A percentile compares a stretch with the other conserved stretches of the same genome.
phyloP scores from a whole-genome alignment of 2,797 vertebrate species.

The Mormyrus proboscirostris region DNA sequence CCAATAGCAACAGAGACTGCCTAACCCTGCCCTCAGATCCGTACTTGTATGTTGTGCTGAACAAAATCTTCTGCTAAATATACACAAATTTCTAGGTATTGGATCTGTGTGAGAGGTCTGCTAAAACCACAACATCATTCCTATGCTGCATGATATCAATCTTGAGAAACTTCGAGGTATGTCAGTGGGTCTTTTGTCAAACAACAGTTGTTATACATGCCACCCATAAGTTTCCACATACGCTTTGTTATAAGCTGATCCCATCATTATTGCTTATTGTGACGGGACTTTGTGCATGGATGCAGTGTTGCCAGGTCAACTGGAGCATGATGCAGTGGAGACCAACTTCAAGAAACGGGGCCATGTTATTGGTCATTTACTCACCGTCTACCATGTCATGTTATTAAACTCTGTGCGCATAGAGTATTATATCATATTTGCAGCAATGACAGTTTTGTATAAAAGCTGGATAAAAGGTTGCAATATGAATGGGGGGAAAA shows the following conservation, averaged over 20 bases:
- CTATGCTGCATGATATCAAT: neutral
- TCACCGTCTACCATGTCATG: neutral
- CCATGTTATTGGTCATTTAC: neutral
- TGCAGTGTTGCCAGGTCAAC: neutral
- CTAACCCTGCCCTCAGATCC: neutral
- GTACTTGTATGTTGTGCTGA: neutral
- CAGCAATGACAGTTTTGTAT: constrained; percentile 15
- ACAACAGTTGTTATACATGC: neutral
- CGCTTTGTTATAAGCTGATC: neutral
- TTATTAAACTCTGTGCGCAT: neutral
- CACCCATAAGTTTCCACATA: neutral
- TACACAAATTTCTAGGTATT: neutral
- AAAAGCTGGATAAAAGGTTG: constrained; percentile 20
- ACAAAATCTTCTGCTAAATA: neutral
- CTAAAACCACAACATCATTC: no score
- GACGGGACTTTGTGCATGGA: neutral
- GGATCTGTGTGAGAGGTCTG: neutral
- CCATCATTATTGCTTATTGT: neutral
- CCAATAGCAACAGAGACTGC: neutral
- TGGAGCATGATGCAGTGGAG: neutral
- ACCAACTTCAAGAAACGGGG: neutral
- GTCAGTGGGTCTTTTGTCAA: neutral
- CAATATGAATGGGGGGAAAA: constrained; percentile 25
- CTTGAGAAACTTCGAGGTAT: neutral
- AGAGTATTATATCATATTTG: constrained; percentile 15